Percentiles rank a stretch among this genome's conserved stretches.
phyloP scores from a whole-genome alignment of 1,140 invertebrate species.

The Atopsyche davidsoni region DNA sequence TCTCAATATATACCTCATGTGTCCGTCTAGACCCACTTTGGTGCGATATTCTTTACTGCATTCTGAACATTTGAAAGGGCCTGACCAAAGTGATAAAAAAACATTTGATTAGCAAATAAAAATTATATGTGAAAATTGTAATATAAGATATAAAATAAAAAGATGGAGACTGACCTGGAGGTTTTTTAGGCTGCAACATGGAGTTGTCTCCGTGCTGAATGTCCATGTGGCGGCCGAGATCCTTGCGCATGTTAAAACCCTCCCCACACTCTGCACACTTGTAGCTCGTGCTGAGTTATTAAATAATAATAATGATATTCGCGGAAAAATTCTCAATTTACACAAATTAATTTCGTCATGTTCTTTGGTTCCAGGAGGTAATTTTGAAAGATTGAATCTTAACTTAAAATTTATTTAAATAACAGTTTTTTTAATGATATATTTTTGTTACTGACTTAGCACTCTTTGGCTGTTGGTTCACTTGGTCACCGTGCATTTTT shows the following conservation, averaged over 20 bases:
- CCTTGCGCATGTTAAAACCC: constrained; percentile 22
- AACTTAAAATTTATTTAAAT: constrained; percentile 6
- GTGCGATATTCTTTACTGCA: constrained; percentile 26
- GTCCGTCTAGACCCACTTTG: constrained; percentile 27
- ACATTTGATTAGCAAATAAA: background rate
- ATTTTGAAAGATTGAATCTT: background rate
- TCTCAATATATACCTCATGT: constrained; percentile 22
- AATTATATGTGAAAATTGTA: background rate
- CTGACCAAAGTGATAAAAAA: constrained; percentile 7
- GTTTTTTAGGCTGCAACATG: constrained; percentile 14
- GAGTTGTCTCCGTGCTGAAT: constrained; percentile 16
- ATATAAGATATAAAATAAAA: background rate
- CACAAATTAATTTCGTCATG: no score
- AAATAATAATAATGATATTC: no score
- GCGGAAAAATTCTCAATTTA: no score
- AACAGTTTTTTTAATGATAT: no score
- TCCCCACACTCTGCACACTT: constrained; percentile 27
- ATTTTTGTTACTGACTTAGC: constrained; percentile 35
- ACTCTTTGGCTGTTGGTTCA: constrained; percentile 34
- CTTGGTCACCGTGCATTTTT: constrained; percentile 32
- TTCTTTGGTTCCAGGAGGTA: no score
- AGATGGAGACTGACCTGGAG: constrained; percentile 16
- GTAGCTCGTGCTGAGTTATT: constrained; percentile 21
- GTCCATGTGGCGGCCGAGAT: constrained; percentile 19
- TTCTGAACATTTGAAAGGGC: constrained; percentile 20